These are phyloP conservation scores for Caenorhabditis sulstoni DNA, from an alignment of 2,888 invertebrate genomes.

Conservation along the genomic window DNA sequence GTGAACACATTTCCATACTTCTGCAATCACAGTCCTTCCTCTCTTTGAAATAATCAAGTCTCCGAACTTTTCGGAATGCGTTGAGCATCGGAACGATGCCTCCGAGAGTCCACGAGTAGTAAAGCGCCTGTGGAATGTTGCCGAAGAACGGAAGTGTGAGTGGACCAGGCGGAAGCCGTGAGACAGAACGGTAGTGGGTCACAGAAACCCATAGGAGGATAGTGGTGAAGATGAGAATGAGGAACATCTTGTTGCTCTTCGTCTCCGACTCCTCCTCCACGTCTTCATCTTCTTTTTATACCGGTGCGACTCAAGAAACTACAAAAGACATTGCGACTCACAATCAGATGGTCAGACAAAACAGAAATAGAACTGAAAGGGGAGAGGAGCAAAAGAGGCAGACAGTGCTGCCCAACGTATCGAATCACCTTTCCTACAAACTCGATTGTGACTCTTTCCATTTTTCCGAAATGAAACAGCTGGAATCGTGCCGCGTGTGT, in stretches of 20 bases:
- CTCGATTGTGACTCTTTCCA: constrained; percentile 6
- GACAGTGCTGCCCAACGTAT: background rate
- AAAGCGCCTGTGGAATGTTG: constrained; percentile 48
- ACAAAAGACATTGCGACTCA: constrained; percentile 7
- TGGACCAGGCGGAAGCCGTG: background rate
- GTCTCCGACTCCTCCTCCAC: background rate
- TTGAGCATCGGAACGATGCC: constrained; percentile 9
- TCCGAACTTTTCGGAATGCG: constrained; percentile 16
- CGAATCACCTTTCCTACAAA: constrained; percentile 6
- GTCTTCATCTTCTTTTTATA: no score
- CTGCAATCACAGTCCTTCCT: background rate
- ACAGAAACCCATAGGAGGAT: background rate
- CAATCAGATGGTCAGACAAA: constrained; percentile 14
- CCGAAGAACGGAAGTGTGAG: constrained; percentile 15
- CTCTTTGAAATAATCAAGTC: no score
- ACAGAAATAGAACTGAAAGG: background rate
- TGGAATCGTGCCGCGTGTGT: no score
- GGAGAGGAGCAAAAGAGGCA: background rate
- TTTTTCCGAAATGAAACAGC: background rate
- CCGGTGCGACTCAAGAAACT: background rate
- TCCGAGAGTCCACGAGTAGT: constrained; percentile 21
- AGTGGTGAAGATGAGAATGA: background rate
- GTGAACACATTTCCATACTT: constrained; percentile 30
- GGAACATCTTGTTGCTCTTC: background rate
- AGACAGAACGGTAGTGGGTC: background rate